Percentiles rank a stretch among this genome's conserved stretches.
These are phyloP conservation scores for Brachyhypopomus occidentalis DNA, from an alignment of 2,113 vertebrate genomes.

Conservation along the genomic window DNA sequence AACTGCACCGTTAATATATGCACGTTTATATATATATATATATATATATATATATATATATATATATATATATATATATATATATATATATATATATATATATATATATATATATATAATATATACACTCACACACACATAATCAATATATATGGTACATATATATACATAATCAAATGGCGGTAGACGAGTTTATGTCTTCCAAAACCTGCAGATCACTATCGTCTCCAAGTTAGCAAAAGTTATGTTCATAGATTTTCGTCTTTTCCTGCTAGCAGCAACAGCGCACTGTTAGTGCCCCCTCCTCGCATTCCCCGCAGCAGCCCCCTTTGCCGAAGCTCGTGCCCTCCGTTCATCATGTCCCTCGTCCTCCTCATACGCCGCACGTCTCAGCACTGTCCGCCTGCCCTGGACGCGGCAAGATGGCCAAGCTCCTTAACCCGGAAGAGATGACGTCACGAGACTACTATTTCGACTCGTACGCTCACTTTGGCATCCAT, in stretches of 20 bases:
- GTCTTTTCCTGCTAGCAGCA: conserved; percentile 21
- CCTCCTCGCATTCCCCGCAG: conserved; percentile 82
- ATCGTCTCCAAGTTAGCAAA: neutral
- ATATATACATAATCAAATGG: no score
- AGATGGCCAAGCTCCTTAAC: conserved; percentile 89
- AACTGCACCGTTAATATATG: no score
- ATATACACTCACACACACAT: no score
- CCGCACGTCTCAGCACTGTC: conserved; percentile 77
- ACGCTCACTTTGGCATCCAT: conserved; percentile 98
- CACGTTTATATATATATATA: no score
- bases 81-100: no score
- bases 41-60: no score
- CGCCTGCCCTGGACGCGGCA: conserved; percentile 86
- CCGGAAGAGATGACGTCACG: conserved; percentile 97
- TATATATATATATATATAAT: no score
- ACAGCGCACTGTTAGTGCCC: conserved; percentile 70
- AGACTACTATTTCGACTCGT: conserved; percentile 98
- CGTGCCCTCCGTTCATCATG: conserved; percentile 80
- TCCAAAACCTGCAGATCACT: no score
- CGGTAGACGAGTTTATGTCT: no score
- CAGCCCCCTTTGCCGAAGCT: conserved; percentile 81
- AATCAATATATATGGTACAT: no score
- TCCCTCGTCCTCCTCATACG: conserved; percentile 69
- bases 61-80: no score
- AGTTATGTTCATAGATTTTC: conserved; percentile 1